Conservation (phyloP, 2,797 vertebrate species). For the Brachymystax lenok region DNA sequence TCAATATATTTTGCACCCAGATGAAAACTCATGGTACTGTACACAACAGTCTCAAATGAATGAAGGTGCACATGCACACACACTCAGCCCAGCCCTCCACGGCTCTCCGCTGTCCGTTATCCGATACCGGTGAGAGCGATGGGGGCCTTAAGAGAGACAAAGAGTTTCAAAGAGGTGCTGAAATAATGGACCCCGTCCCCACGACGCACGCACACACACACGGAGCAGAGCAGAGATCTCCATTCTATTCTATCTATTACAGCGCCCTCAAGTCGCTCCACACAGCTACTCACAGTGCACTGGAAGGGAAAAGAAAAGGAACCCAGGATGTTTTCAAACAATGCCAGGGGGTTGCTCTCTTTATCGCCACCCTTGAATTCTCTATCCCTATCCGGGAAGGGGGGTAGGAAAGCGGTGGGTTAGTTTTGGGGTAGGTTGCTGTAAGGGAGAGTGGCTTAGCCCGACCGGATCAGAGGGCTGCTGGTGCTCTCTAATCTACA, state of each 20-base stretch:
- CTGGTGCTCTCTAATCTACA: conserved; percentile 2
- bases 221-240: too few species aligned
- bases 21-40: neutral
- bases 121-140: conserved; percentile 95
- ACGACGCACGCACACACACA: neutral
- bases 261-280: neutral
- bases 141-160: conserved; percentile 86
- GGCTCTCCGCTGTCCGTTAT: conserved; percentile 74
- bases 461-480: neutral
- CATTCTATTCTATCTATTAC: neutral
- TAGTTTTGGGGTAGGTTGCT: neutral
- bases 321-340: conserved; percentile 1
- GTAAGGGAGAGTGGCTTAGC: conserved; percentile 6
- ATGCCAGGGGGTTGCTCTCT: conserved; percentile 4
- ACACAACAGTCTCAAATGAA: neutral
- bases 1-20: neutral
- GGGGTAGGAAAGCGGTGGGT: neutral
- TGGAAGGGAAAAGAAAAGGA: conserved; percentile 7
- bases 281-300: neutral
- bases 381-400: conserved; percentile 8
- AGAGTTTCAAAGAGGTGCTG: conserved; percentile 93
- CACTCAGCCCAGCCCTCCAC: conserved; percentile 29
- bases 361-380: conserved; percentile 22
- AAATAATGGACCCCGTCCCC: conserved; percentile 77
- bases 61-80: neutral